Conservation (phyloP, 2,113 vertebrate species). For the Cyprinus carpio region DNA sequence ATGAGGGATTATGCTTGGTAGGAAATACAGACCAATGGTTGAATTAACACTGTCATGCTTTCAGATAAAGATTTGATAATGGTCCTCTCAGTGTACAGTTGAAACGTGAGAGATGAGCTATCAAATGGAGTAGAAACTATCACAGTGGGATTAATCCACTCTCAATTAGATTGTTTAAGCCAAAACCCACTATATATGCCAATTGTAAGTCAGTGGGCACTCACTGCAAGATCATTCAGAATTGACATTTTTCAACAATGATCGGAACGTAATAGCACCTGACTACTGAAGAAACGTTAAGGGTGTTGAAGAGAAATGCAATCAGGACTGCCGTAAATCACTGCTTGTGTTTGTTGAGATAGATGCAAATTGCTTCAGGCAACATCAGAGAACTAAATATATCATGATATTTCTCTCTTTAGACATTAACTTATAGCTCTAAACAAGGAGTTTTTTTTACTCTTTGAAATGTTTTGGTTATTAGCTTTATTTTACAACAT, state of each 20-base stretch:
- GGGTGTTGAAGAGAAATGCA: neutral
- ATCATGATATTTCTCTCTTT: conserved; percentile 2
- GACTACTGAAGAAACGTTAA: neutral
- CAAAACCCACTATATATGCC: neutral
- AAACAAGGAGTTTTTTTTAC: neutral
- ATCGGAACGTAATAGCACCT: neutral
- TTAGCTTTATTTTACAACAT: neutral
- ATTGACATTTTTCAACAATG: conserved; percentile 22
- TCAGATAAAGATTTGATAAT: conserved; percentile 29
- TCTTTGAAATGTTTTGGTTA: conserved; percentile 12
- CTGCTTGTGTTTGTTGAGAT: neutral
- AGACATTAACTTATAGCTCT: neutral
- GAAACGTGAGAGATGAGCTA: conserved; percentile 13
- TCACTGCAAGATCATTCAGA: conserved; percentile 1
- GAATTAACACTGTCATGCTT: conserved; percentile 22
- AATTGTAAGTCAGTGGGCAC: conserved; percentile 10
- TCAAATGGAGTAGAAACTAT: neutral
- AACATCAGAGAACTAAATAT: neutral
- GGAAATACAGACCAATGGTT: conserved; percentile 18
- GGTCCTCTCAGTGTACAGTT: neutral
- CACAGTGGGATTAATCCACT: conserved; percentile 21
- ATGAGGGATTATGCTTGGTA: conserved; percentile 17
- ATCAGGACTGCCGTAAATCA: conserved; percentile 2
- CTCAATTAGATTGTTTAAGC: conserved; percentile 21
- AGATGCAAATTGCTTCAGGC: neutral